phyloP scores from a whole-genome alignment of 2,113 vertebrate species.

The Perca schrenkii region DNA sequence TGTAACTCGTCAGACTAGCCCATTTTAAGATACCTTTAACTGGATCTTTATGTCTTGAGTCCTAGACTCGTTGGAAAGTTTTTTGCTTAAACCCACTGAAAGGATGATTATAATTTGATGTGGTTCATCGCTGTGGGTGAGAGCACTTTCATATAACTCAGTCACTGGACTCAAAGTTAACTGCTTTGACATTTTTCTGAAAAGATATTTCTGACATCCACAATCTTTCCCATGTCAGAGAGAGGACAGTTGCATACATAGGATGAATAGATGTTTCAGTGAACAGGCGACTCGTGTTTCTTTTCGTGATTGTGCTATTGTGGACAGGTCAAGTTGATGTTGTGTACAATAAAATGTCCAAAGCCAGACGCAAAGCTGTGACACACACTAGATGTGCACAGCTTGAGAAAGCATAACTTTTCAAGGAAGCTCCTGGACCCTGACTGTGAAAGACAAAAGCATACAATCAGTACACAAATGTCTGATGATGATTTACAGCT shows the following conservation, averaged over 20 bases:
- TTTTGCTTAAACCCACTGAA: neutral
- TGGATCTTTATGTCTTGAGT: neutral
- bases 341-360: constrained; percentile 26
- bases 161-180: neutral
- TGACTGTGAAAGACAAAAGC: constrained; percentile 21
- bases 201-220: neutral
- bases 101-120: neutral
- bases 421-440: constrained; percentile 13
- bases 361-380: neutral
- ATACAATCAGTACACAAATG: neutral
- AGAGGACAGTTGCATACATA: neutral
- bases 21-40: neutral
- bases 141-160: neutral
- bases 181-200: neutral
- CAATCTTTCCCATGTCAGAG: constrained; percentile 24
- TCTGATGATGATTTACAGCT: neutral
- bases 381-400: constrained; percentile 20
- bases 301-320: constrained; percentile 18
- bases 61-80: neutral
- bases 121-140: neutral
- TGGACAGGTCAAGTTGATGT: constrained; percentile 33
- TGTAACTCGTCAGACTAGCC: too few species aligned
- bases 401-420: constrained; percentile 25
- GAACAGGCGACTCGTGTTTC: constrained; percentile 36
- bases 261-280: constrained; percentile 31